Base-by-base conservation (phyloP, 2,888 invertebrate species). In the Coelinius sp. region DNA sequence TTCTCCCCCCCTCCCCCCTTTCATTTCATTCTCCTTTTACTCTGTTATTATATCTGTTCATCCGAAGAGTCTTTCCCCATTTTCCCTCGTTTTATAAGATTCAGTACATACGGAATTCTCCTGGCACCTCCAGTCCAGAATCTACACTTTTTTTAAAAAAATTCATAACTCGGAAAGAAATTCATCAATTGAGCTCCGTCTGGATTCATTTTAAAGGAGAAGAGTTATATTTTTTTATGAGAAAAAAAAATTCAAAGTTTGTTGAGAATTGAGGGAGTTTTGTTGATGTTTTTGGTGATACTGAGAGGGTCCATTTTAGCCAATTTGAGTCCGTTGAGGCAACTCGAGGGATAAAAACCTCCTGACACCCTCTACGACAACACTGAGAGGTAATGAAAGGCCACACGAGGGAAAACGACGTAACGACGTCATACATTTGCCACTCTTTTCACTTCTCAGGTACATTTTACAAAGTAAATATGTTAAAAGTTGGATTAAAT, bases 351-450 rank as follows among this genome's bases (percentile, higher is more conserved):
- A 4, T 49, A 20, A 1, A 20, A 49, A 14, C 46, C 46, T 8
- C 22, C 24, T 52, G 24, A 52, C 53, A 25, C 53, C 27, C 53
- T 53, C 24, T 25, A 53, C 27, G 53, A 53, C 53, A 53, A 53
- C 53, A 53, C 53, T 53, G 27, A 53, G 53, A 7, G 7, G 27
- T 25, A 53, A 53, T 53, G 25, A 53, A 53, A 53, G 14, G 53
- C 8, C 24, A 24, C 25, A n/a, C 24, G 53, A 49, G 49, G 1
- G 22, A 17, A 53, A 53, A 53, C 25, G 53, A 1, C 12, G 27
- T 53, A 53, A 53, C 27, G 53, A 53, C 53, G 46, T 49, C 20
- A 49, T 5, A 20, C 46, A 8, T 49, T 17, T 17, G 4, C 17
- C 4, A 14, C 3, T 20, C 46, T 49, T 49, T 49, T 49, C 46